Evolutionary conservation across 2,113 vertebrate species (phyloP), one percentile per base, ranked within the genome.

Genomic region (Dascyllus trimaculatus): DNA sequence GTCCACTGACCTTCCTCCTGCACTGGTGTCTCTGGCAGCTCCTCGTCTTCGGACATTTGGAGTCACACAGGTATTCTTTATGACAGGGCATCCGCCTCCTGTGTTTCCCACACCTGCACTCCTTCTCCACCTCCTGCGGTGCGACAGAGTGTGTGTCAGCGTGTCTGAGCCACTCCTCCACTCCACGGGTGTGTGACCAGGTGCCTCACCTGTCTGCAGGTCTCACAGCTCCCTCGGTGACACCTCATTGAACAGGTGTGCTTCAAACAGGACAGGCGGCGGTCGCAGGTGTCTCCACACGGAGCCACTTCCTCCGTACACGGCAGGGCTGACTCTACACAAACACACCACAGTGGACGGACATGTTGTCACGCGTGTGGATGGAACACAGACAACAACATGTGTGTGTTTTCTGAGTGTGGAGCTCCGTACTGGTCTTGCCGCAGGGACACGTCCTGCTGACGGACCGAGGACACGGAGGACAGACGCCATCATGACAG

Each of bases 211-310:
- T 99, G 97, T 88, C 97, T 94, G 90, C 98, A 99, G 70, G 95
- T 99, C 86, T 99, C 98, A 83, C 98, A 99, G 81, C 94, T 92
- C 72, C 96, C 98, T 76, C 97, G 90, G 90, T 99, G 98, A 91
- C 98, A 99, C 63, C 98, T 96, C 92, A 97, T 97, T 2, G 97
- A 97, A 89, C 98, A 99, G 84, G 93, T 96, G 92, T 99, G 98
- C 69, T 98, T 94, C 60, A 93, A 95, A 86, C 98, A 99, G 0
- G 97, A 96, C 73, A 99, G 93, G 8, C 71, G 85, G 85, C 96
- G 97, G 74, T 97, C 96, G 75, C 98, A 99, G 32, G 97, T 98
- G 66, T 99, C 98, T 0, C 98, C 98, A 25, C 98, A 99, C 8
- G 96, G 97, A 48, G 93, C 90, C 35, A 99, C 95, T 67, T 99